Percentiles rank a stretch among this genome's conserved stretches.
These are phyloP conservation scores for Parochlus steinenii DNA, from an alignment of 2,888 invertebrate species.

Conservation along the genomic window DNA sequence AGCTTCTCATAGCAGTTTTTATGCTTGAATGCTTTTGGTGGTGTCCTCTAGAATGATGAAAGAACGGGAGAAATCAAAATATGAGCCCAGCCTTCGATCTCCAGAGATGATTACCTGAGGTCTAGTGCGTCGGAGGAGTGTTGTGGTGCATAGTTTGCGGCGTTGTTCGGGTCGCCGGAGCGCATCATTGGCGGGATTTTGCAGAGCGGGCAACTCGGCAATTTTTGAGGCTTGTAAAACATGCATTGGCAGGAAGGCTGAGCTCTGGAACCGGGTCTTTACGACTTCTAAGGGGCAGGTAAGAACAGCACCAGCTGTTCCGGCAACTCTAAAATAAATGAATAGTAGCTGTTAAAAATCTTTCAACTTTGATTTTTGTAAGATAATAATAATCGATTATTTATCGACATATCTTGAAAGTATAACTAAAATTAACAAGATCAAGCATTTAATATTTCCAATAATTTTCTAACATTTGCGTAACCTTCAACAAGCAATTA, in stretches of 20 bases:
- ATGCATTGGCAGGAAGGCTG: constrained; percentile 42
- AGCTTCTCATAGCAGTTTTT: constrained; percentile 7
- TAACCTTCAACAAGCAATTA: no score
- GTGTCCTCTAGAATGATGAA: constrained; percentile 7
- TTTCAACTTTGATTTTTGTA: no score
- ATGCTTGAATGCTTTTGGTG: constrained; percentile 8
- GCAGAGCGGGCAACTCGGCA: constrained; percentile 15
- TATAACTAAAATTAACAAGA: no score
- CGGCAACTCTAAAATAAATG: constrained; percentile 60
- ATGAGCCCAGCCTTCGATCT: no score
- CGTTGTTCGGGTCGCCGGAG: constrained; percentile 42
- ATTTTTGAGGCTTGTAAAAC: constrained; percentile 19
- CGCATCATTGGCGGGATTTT: constrained; percentile 27
- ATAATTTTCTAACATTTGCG: no score
- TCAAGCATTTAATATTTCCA: no score
- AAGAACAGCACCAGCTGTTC: constrained; percentile 89
- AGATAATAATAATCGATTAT: no score
- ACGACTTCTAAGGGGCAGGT: constrained; percentile 97
- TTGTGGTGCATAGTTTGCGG: constrained; percentile 54
- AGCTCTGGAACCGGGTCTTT: constrained; percentile 92
- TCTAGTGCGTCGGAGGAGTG: constrained; percentile 43
- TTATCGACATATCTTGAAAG: no score
- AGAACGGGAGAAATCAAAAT: neutral
- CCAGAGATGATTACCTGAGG: constrained; percentile 54
- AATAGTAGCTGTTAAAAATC: constrained; percentile 13